phyloP scores from a whole-genome alignment of 2,113 vertebrate genomes.

The Antechinus flavipes region DNA sequence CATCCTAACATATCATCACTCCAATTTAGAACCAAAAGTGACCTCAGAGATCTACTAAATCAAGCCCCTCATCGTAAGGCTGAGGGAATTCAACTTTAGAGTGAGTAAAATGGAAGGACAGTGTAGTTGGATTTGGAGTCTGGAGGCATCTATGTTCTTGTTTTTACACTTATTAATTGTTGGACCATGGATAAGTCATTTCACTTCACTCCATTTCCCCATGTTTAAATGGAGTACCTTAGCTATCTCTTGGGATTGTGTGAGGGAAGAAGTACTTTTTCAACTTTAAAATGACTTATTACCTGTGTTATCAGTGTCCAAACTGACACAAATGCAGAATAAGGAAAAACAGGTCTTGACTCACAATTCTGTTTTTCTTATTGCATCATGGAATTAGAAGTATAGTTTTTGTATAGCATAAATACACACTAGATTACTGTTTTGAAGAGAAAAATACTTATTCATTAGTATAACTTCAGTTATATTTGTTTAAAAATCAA shows the following conservation, averaged over 20 bases:
- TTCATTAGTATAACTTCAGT: not conserved
- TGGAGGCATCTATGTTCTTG: not conserved
- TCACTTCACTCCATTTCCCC: not conserved
- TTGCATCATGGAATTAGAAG: not conserved
- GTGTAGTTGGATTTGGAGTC: not conserved
- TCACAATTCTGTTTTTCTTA: not conserved
- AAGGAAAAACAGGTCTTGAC: not conserved
- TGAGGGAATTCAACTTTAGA: not conserved
- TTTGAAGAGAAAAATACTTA: not conserved
- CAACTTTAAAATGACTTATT: not conserved
- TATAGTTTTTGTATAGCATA: not conserved
- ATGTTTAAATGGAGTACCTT: not conserved
- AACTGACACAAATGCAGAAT: not conserved
- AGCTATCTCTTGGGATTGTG: not conserved
- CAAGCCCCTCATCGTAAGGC: not conserved
- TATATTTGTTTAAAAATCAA: not conserved
- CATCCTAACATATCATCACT: not conserved
- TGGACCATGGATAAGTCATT: not conserved
- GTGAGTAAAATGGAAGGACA: not conserved
- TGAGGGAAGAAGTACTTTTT: not conserved
- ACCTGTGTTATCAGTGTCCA: not conserved
- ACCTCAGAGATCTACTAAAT: not conserved
- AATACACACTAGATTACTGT: not conserved
- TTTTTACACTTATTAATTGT: not conserved
- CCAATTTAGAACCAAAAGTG: not conserved